Evolutionary conservation across 1,140 invertebrate genomes (phyloP).

Genomic region (Melanaphis sacchari): DNA sequence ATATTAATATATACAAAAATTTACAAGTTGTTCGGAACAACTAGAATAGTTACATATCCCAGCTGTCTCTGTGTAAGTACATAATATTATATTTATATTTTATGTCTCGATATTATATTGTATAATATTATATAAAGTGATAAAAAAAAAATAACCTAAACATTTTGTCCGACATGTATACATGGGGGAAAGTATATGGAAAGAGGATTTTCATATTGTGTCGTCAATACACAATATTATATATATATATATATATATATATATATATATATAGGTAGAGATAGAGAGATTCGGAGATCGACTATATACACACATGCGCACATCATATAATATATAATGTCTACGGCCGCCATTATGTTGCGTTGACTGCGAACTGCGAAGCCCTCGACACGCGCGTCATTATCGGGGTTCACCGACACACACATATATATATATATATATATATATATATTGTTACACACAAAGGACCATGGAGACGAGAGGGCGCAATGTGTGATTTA

Average conservation of each 20-base stretch:
- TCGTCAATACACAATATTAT: not conserved
- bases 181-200: not conserved
- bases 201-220: not conserved
- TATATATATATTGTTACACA: not conserved
- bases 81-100: too few species aligned
- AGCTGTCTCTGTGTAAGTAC: too few species aligned
- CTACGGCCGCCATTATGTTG: not conserved
- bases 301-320: not conserved
- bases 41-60: too few species aligned
- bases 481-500: not conserved
- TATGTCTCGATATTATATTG: too few species aligned
- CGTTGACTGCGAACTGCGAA: conserved; percentile 9
- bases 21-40: too few species aligned
- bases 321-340: not conserved
- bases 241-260: not conserved
- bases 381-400: conserved; percentile 23
- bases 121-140: too few species aligned
- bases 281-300: not conserved
- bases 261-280: not conserved
- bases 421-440: too few species aligned
- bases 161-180: not conserved
- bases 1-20: too few species aligned
- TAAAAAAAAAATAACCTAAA: not conserved
- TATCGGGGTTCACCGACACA: not conserved
- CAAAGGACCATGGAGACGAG: not conserved